A percentile compares a stretch with the other conserved stretches of the same genome.
phyloP scores from a whole-genome alignment of 2,113 vertebrate genomes.

The Vulpes lagopus region DNA sequence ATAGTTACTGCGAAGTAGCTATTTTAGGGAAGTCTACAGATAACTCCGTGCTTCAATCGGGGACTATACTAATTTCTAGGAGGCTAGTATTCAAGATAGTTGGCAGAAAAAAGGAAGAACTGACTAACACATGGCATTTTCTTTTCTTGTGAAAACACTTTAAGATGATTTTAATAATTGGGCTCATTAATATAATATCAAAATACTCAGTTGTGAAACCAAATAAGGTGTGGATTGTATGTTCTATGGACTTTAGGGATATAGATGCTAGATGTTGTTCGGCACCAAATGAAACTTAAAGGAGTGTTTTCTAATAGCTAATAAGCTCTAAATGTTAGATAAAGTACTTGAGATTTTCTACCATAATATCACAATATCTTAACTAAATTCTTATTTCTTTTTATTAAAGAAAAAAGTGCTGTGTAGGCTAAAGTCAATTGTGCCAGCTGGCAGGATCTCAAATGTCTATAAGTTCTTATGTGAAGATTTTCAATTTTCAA shows the following conservation, averaged over 20 bases:
- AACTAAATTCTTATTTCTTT: constrained; percentile 49
- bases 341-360: constrained; percentile 31
- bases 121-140: background rate
- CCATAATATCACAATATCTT: background rate
- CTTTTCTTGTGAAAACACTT: background rate
- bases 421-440: constrained; percentile 20
- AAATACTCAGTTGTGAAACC: constrained; percentile 54
- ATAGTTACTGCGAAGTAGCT: background rate
- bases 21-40: constrained; percentile 37
- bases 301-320: background rate
- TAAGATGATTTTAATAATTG: constrained; percentile 58
- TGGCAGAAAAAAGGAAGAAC: constrained; percentile 43
- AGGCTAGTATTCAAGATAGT: background rate
- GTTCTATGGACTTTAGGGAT: background rate
- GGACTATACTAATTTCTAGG: background rate
- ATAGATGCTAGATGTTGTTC: constrained; percentile 44
- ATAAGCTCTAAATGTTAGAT: background rate
- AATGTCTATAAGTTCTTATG: constrained; percentile 13
- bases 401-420: background rate
- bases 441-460: constrained; percentile 15
- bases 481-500: constrained; percentile 11
- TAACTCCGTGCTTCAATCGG: background rate
- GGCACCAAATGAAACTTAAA: constrained; percentile 4
- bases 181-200: constrained; percentile 35
- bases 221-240: constrained; percentile 53